phyloP scores from a whole-genome alignment of 1,140 invertebrate species.

The Pseudomyrmex cubaensis region DNA sequence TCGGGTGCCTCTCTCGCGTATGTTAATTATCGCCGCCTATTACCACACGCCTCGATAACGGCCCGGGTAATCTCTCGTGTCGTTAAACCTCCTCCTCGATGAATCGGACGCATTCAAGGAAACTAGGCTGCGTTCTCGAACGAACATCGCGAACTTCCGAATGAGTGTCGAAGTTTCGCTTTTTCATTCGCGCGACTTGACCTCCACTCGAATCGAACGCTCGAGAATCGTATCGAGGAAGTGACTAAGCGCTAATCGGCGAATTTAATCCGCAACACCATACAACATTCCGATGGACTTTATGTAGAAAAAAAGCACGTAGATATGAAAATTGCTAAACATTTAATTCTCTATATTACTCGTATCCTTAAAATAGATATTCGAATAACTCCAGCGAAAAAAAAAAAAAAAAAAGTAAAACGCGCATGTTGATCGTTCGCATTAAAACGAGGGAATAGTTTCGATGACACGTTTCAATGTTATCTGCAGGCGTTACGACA shows the following conservation, averaged over 20 bases:
- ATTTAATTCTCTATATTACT: too few species aligned
- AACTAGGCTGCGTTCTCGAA: conserved; percentile 41
- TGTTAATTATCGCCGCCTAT: conserved; percentile 54
- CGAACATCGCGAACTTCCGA: conserved; percentile 45
- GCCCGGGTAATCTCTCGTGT: conserved; percentile 42
- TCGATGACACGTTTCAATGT: neutral
- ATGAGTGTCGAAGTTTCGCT: conserved; percentile 34
- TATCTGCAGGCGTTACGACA: neutral
- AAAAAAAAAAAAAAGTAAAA: neutral
- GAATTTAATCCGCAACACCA: conserved; percentile 7
- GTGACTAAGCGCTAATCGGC: conserved; percentile 19
- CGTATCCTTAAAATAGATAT: too few species aligned
- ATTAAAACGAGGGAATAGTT: neutral
- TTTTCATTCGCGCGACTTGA: conserved; percentile 35
- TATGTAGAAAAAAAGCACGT: too few species aligned
- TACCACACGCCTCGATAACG: conserved; percentile 43
- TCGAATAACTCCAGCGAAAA: too few species aligned
- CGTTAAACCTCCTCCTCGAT: conserved; percentile 56
- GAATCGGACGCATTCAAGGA: conserved; percentile 66
- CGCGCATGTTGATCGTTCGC: neutral
- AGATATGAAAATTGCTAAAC: too few species aligned
- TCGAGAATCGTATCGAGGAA: neutral
- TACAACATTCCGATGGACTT: neutral
- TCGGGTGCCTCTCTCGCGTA: conserved; percentile 28
- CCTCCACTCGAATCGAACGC: conserved; percentile 19